A percentile compares a stretch with the other conserved stretches of the same genome.
Evolutionary conservation across 2,113 vertebrate genomes (phyloP).

Genomic region (Argyrosomus japonicus): DNA sequence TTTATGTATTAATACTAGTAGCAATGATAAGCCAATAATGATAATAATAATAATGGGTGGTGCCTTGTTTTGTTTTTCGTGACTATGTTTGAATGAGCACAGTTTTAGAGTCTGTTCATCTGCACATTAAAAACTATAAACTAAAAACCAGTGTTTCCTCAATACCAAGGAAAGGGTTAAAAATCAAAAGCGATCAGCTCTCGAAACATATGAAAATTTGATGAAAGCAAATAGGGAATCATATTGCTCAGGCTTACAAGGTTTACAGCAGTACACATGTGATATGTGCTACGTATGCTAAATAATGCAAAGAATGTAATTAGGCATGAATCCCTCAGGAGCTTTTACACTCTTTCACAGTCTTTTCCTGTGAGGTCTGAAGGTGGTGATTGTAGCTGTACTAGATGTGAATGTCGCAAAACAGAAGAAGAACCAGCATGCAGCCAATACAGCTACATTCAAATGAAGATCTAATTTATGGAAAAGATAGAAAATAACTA

Average conservation of each 20-base stretch:
- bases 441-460: no score
- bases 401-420: not conserved
- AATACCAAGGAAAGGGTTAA: not conserved
- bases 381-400: not conserved
- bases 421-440: not conserved
- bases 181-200: not conserved
- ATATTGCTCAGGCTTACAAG: conserved; percentile 37
- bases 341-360: conserved; percentile 8
- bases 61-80: not conserved
- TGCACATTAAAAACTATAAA: no score
- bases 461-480: no score
- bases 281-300: conserved; percentile 40
- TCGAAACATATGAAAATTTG: conserved; percentile 55
- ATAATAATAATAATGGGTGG: no score
- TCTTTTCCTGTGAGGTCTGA: not conserved
- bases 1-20: conserved; percentile 26
- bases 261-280: conserved; percentile 51
- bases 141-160: no score
- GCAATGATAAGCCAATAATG: conserved; percentile 22
- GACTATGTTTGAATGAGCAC: not conserved
- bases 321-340: conserved; percentile 35
- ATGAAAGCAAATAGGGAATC: conserved; percentile 54
- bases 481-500: not conserved
- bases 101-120: not conserved
- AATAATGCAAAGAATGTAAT: conserved; percentile 72